A percentile compares a stretch with the other conserved stretches of the same genome.
phyloP scores from a whole-genome alignment of 2,888 invertebrate genomes.

The Ptilodon capucinus region DNA sequence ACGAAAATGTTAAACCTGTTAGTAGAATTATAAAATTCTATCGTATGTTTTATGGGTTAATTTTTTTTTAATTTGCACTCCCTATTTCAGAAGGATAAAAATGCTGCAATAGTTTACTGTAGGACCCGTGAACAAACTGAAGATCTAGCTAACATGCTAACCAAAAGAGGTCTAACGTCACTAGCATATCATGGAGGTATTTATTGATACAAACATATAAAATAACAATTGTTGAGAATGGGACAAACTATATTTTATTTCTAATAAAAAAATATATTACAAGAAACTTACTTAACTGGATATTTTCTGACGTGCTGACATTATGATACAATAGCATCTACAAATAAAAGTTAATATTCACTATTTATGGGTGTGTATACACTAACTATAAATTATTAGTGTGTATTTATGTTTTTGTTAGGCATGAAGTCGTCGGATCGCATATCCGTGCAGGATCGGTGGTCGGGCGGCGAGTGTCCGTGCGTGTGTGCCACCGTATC shows the following conservation, averaged over 20 bases:
- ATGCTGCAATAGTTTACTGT: conserved; percentile 97
- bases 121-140: conserved; percentile 96
- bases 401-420: conserved; percentile 34
- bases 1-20: conserved; percentile 77
- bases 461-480: conserved; percentile 94
- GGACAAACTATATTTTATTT: too few relatives aligned
- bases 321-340: too few relatives aligned
- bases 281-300: too few relatives aligned
- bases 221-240: too few relatives aligned
- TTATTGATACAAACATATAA: too few relatives aligned
- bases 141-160: conserved; percentile 89
- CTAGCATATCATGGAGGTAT: conserved; percentile 95
- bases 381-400: neutral
- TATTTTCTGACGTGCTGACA: too few relatives aligned
- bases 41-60: neutral
- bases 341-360: neutral
- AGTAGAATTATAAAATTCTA: conserved; percentile 29
- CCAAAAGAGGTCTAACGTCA: conserved; percentile 87
- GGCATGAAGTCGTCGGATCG: conserved; percentile 89
- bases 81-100: conserved; percentile 73
- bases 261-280: too few relatives aligned
- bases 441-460: conserved; percentile 91
- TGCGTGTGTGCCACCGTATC: conserved; percentile 98
- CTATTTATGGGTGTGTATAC: neutral
- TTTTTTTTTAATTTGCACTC: neutral